phyloP scores from a whole-genome alignment of 1,140 invertebrate species.

The Drosophila ogumai region DNA sequence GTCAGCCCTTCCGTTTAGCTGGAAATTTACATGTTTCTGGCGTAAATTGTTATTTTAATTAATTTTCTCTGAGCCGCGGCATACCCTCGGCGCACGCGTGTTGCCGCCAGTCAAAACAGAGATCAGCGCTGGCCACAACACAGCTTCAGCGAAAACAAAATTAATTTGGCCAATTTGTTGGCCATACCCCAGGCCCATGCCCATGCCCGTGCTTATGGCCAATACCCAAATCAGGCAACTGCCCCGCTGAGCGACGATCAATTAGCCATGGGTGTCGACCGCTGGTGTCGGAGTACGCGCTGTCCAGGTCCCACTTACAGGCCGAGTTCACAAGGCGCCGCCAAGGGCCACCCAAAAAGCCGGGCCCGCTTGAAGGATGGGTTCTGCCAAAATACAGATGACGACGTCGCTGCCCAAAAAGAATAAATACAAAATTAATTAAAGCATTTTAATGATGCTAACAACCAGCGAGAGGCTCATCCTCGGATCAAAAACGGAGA shows the following conservation, averaged over 20 bases:
- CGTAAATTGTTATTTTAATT: slow-evolving; percentile 80
- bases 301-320: slow-evolving; percentile 65
- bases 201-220: slow-evolving; percentile 3
- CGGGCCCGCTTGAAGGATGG: slow-evolving; percentile 62
- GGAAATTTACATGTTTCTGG: slow-evolving; percentile 75
- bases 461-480: slow-evolving; percentile 25
- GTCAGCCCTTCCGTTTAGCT: slow-evolving; percentile 42
- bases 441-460: slow-evolving; percentile 78
- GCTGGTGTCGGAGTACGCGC: slow-evolving; percentile 39
- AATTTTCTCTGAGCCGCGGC: slow-evolving; percentile 53
- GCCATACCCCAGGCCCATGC: slow-evolving; percentile 13
- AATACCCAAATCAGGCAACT: slow-evolving; percentile 71
- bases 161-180: slow-evolving; percentile 81
- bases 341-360: slow-evolving; percentile 71
- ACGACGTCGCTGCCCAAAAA: neutral
- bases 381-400: slow-evolving; percentile 41
- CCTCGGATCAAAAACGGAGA: slow-evolving; percentile 7
- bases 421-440: slow-evolving; percentile 72
- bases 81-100: slow-evolving; percentile 53
- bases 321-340: slow-evolving; percentile 68
- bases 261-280: slow-evolving; percentile 74
- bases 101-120: slow-evolving; percentile 68
- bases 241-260: slow-evolving; percentile 73
- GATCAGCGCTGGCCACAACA: slow-evolving; percentile 19
- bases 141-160: slow-evolving; percentile 44